phyloP scores from a whole-genome alignment of 2,888 invertebrate species.

The Protodeltote pygarga region DNA sequence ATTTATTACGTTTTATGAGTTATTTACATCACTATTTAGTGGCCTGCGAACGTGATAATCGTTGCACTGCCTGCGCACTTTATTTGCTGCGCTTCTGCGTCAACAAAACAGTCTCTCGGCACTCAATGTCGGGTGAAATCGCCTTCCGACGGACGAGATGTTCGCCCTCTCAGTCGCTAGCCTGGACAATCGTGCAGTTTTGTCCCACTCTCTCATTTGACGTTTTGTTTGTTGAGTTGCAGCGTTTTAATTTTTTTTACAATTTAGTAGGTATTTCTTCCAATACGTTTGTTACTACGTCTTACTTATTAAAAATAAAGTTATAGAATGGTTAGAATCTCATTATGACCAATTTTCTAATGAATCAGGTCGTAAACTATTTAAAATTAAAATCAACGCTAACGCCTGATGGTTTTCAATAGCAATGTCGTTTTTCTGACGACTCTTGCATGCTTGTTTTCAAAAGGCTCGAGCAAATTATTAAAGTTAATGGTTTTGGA shows the following conservation, averaged over 20 bases:
- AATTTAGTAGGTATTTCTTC: neutral
- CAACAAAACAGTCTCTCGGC: slow-evolving; percentile 72
- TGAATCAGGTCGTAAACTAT: too few relatives aligned
- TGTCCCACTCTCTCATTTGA: slow-evolving; percentile 69
- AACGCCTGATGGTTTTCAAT: slow-evolving; percentile 12
- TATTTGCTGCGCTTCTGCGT: slow-evolving; percentile 83
- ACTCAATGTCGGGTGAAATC: slow-evolving; percentile 54
- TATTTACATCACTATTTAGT: slow-evolving; percentile 82
- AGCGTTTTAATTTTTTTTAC: slow-evolving; percentile 37
- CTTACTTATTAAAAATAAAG: too few relatives aligned
- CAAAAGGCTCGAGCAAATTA: neutral
- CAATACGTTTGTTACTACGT: too few relatives aligned
- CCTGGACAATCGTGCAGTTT: slow-evolving; percentile 48
- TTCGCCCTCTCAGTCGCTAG: slow-evolving; percentile 71
- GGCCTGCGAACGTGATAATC: slow-evolving; percentile 82
- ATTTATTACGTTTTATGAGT: slow-evolving; percentile 66
- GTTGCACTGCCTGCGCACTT: slow-evolving; percentile 85
- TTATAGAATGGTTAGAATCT: too few relatives aligned
- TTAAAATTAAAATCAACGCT: too few relatives aligned
- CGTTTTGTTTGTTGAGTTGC: slow-evolving; percentile 65
- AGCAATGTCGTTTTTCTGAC: slow-evolving; percentile 6
- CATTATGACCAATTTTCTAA: too few relatives aligned
- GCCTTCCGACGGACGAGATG: slow-evolving; percentile 50
- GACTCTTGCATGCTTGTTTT: neutral
- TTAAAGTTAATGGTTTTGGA: neutral